These are phyloP conservation scores for Atherinomorus stipes DNA, from an alignment of 2,113 vertebrate species.

Conservation along the genomic window DNA sequence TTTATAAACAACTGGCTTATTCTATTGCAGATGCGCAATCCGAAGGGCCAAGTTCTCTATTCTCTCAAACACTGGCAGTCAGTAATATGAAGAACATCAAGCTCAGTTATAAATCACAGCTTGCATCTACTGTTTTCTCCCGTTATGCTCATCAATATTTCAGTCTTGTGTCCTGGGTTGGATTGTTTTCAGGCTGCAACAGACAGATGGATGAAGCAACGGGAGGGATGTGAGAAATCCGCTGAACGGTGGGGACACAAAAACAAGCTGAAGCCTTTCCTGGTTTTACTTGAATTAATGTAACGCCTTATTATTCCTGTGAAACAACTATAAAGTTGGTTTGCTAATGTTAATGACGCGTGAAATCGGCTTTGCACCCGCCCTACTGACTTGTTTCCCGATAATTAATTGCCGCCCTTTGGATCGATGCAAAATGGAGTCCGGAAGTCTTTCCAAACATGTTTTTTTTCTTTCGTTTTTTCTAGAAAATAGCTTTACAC, in stretches of 20 bases:
- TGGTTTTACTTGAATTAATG: not conserved
- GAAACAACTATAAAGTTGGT: no score
- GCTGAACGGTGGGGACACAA: conserved; percentile 3
- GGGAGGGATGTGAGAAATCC: conserved; percentile 38
- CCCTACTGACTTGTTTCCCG: not conserved
- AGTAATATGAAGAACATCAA: not conserved
- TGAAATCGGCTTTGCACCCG: not conserved
- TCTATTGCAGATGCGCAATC: not conserved
- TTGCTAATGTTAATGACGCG: not conserved
- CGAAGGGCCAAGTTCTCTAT: not conserved
- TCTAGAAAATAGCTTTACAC: not conserved
- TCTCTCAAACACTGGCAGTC: not conserved
- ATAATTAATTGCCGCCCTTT: conserved; percentile 10
- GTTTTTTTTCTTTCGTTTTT: not conserved
- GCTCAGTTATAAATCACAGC: conserved; percentile 18
- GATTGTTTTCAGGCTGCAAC: conserved; percentile 36
- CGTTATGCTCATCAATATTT: conserved; percentile 49
- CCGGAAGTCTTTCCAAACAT: conserved; percentile 10
- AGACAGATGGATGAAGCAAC: conserved; percentile 49
- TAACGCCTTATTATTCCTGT: not conserved
- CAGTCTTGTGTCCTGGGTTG: conserved; percentile 19
- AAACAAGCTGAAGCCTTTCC: conserved; percentile 29
- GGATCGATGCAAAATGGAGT: conserved; percentile 53
- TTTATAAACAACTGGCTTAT: not conserved
- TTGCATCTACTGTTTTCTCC: conserved; percentile 5